Evolutionary conservation across 2,888 invertebrate species (phyloP), one percentile per base, ranked within the genome.

Genomic region (Periphyllus acericola): DNA sequence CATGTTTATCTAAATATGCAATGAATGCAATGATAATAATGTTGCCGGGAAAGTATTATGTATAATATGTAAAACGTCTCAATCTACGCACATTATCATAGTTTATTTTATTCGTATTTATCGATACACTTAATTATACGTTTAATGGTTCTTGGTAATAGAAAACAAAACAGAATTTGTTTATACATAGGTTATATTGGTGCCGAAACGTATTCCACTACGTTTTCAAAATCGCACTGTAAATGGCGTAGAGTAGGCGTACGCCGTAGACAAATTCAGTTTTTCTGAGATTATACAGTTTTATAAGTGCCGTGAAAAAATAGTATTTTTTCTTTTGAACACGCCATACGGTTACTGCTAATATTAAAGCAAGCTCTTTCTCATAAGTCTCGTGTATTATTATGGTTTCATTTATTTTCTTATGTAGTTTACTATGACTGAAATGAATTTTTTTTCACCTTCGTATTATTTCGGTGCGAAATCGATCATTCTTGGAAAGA

Each of bases 401-500:
- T 60, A 60, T 60, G 25, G 25, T 60, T 60, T 60, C 60, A 21
- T 19, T 60, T 60, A 21, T 60, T 60, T 29, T 3, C 1, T 3
- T 66, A 1, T 68, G 3, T n/a, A 29, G 68, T 29, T 29, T 5
- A 36, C 4, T 19, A 36, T 34, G 36, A 72, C 34, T 36, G 72
- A 72, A 72, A 72, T 34, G 19, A 36, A n/a, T 72, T 72, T 72
- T 72, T 72, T 72, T 36, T 72, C 17, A 29, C 32, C 34, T 17
- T 5, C 55, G 25, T 32, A 29, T 81, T 29, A 14, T 52, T 52
- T 19, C 32, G 21, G 71, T 29, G 46, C 81, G 46, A 82, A 82
- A 82, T 71, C 81, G 68, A 82, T 82, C 71, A 82, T 36, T 46
- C 71, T 46, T 71, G 19, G 29, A n/a, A 29, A 46, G 71, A 71